A percentile compares a stretch with the other conserved stretches of the same genome.
Evolutionary conservation across 2,113 vertebrate genomes (phyloP).

Genomic region (Vanacampus margaritifer): DNA sequence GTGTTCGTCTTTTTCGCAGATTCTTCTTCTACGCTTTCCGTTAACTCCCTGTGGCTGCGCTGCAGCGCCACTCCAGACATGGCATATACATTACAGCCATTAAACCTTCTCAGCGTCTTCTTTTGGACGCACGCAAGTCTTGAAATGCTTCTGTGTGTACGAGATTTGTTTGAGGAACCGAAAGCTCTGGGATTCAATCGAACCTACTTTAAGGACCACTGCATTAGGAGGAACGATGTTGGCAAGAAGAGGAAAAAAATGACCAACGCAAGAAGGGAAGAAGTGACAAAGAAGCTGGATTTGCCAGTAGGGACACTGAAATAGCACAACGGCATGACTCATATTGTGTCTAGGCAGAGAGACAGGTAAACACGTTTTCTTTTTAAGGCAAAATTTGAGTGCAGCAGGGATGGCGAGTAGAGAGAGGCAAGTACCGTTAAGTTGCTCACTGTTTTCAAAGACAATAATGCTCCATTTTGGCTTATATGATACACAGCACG

Average conservation of each 20-base stretch:
- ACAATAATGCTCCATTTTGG: neutral
- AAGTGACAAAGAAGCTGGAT: conserved; percentile 1
- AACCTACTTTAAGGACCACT: too few relatives aligned
- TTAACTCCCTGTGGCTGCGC: too few relatives aligned
- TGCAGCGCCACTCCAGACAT: too few relatives aligned
- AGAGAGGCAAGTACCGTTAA: conserved; percentile 14
- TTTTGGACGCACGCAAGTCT: too few relatives aligned
- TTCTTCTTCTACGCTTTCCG: too few relatives aligned
- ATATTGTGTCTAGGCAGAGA: conserved; percentile 44
- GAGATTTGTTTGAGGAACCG: too few relatives aligned
- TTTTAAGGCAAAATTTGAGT: conserved; percentile 47
- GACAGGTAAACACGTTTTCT: conserved; percentile 25
- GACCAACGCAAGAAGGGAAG: conserved; percentile 18
- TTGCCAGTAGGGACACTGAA: conserved; percentile 48
- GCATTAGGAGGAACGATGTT: conserved; percentile 51
- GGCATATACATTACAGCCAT: too few relatives aligned
- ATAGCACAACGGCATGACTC: conserved; percentile 53
- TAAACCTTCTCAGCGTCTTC: too few relatives aligned
- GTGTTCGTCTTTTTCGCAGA: too few relatives aligned
- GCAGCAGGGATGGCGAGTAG: conserved; percentile 10
- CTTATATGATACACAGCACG: neutral
- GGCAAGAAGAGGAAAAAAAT: conserved; percentile 54
- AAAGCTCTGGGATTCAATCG: too few relatives aligned
- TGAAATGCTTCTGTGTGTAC: too few relatives aligned
- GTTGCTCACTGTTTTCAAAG: neutral